phyloP scores from a whole-genome alignment of 2,797 vertebrate species.

The Catamblyrhynchus diadema region DNA sequence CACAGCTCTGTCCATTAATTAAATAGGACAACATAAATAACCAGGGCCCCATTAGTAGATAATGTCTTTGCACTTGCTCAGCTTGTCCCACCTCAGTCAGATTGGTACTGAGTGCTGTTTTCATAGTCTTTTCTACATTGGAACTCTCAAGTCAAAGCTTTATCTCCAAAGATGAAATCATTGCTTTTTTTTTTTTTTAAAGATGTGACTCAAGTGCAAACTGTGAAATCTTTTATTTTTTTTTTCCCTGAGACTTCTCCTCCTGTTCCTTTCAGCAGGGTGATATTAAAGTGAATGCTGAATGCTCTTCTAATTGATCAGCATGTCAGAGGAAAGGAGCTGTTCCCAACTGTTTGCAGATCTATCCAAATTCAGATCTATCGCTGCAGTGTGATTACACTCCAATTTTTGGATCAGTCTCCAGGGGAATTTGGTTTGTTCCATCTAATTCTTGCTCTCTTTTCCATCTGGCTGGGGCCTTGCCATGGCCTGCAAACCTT shows the following conservation, averaged over 20 bases:
- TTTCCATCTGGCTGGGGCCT: not conserved
- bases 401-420: not conserved
- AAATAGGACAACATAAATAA: not conserved
- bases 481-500: not conserved
- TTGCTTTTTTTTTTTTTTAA: not conserved
- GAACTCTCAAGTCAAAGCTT: not conserved
- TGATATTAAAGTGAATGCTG: not conserved
- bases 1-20: not conserved
- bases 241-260: not conserved
- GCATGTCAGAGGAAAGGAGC: not conserved
- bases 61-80: not conserved
- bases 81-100: not conserved
- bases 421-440: not conserved
- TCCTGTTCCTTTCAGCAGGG: not conserved
- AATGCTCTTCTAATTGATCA: not conserved
- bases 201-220: not conserved
- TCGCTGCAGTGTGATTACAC: not conserved
- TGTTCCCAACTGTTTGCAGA: not conserved
- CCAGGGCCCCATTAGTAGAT: not conserved
- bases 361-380: not conserved
- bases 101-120: not conserved
- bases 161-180: not conserved
- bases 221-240: not conserved
- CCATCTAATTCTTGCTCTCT: not conserved
- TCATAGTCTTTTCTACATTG: not conserved